Percentiles rank a stretch among this genome's conserved stretches.
phyloP scores from a whole-genome alignment of 1,140 invertebrate genomes.

The Idris sp. region DNA sequence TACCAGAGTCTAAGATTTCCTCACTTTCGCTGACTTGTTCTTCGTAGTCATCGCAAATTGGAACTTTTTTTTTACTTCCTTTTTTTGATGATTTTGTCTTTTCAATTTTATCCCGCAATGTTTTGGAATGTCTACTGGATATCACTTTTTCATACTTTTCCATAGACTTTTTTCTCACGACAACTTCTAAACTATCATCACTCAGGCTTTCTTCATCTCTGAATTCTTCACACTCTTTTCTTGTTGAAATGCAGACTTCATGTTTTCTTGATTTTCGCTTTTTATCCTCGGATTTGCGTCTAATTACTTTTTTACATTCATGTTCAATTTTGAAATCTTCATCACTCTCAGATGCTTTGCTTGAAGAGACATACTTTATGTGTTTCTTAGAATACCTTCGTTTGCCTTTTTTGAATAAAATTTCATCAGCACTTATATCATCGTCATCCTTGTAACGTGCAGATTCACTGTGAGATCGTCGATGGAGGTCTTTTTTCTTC shows the following conservation, averaged over 20 bases:
- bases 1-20: conserved; percentile 12
- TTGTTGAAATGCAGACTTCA: conserved; percentile 44
- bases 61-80: conserved; percentile 51
- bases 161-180: conserved; percentile 70
- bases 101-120: conserved; percentile 63
- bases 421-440: conserved; percentile 26
- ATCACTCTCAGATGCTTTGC: conserved; percentile 54
- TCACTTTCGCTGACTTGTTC: conserved; percentile 18
- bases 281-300: conserved; percentile 22
- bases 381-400: conserved; percentile 53
- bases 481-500: conserved; percentile 63
- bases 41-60: conserved; percentile 13
- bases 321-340: conserved; percentile 42
- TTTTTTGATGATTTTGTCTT: conserved; percentile 57
- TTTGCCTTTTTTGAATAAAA: conserved; percentile 39
- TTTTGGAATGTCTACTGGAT: conserved; percentile 67
- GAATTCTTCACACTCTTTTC: conserved; percentile 40
- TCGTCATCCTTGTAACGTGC: conserved; percentile 63
- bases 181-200: conserved; percentile 75
- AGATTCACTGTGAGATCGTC: conserved; percentile 73
- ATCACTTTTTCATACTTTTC: conserved; percentile 73
- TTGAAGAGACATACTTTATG: conserved; percentile 64
- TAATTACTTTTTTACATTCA: neutral
- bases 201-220: conserved; percentile 63
- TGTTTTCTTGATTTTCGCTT: conserved; percentile 52